Evolutionary conservation across 2,797 vertebrate genomes (phyloP).

Genomic region (Anguilla marmorata): DNA sequence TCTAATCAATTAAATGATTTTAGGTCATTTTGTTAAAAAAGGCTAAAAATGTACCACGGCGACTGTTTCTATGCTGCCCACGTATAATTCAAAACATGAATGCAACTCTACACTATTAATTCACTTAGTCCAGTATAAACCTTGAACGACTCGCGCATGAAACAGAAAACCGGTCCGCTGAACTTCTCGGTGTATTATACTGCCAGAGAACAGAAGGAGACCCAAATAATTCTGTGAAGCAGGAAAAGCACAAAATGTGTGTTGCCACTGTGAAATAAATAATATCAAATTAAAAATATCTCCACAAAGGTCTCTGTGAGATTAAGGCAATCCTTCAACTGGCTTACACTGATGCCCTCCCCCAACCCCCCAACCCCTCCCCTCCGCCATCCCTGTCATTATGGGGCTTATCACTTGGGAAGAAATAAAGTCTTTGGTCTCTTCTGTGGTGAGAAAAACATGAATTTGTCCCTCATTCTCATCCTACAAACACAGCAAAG

Average conservation of each 20-base stretch:
- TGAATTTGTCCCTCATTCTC: neutral
- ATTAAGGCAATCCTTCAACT: neutral
- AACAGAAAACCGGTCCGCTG: neutral
- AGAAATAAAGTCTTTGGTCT: neutral
- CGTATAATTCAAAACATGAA: neutral
- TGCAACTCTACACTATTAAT: neutral
- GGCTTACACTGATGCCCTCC: neutral
- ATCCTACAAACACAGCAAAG: neutral
- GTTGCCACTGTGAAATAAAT: neutral
- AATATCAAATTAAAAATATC: neutral
- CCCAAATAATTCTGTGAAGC: neutral
- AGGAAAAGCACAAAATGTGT: neutral
- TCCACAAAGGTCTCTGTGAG: neutral
- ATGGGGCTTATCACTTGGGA: neutral
- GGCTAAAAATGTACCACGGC: neutral
- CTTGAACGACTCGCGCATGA: neutral
- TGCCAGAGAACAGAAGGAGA: neutral
- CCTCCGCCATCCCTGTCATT: neutral
- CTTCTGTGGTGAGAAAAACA: neutral
- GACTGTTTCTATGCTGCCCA: neutral
- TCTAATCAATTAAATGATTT: neutral
- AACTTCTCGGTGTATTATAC: neutral
- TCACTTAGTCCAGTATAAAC: neutral
- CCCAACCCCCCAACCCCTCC: neutral
- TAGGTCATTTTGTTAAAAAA: neutral